phyloP scores from a whole-genome alignment of 2,797 vertebrate species.

The Phoebastria nigripes region DNA sequence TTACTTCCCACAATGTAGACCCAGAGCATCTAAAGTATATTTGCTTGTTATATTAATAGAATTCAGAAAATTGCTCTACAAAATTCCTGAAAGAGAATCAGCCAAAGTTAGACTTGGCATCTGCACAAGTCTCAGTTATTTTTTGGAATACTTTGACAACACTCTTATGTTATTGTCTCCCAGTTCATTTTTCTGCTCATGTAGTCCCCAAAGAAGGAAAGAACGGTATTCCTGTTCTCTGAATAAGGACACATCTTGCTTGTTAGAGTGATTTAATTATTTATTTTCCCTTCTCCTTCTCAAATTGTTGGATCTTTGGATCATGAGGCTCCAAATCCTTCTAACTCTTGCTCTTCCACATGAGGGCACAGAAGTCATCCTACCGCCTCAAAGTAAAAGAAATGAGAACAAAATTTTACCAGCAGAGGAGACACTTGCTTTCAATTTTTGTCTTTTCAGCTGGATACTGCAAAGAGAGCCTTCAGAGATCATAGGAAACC shows the following conservation, averaged over 20 bases:
- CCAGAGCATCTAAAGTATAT: background rate
- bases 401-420: background rate
- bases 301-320: background rate
- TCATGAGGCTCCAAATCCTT: background rate
- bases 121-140: conserved; percentile 46
- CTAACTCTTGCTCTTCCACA: background rate
- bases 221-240: conserved; percentile 49
- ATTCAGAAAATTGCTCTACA: conserved; percentile 44
- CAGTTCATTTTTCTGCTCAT: conserved; percentile 45
- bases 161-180: conserved; percentile 47
- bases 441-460: background rate
- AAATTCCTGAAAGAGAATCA: conserved; percentile 58
- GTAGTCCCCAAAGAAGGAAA: conserved; percentile 65
- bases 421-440: background rate
- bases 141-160: conserved; percentile 64
- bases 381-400: background rate
- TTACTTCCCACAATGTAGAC: background rate
- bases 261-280: conserved; percentile 11
- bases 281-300: conserved; percentile 3
- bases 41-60: conserved; percentile 46
- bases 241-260: conserved; percentile 55
- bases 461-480: background rate
- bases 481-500: background rate
- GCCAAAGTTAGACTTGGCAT: conserved; percentile 54
- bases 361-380: background rate